Percentiles rank a stretch among this genome's conserved stretches.
Conservation (phyloP, 2,888 invertebrate genomes). For the Elgonia sp. region DNA sequence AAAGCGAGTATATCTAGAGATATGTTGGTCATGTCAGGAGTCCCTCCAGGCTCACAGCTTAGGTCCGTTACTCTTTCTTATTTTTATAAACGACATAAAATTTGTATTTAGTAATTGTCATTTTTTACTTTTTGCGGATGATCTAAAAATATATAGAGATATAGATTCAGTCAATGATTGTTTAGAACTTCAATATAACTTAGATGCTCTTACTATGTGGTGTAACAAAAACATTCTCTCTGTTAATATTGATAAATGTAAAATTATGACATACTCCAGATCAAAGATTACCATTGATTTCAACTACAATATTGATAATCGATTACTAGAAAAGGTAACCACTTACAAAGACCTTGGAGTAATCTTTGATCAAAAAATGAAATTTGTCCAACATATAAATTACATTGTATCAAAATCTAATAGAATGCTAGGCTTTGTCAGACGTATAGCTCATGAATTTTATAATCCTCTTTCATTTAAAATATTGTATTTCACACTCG, state of each 20-base stretch:
- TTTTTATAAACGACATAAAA: constrained; percentile 26
- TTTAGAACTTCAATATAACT: neutral
- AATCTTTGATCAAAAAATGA: neutral
- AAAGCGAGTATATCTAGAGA: neutral
- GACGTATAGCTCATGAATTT: neutral
- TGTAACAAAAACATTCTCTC: neutral
- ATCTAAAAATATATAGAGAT: neutral
- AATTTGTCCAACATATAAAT: neutral
- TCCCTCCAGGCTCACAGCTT: constrained; percentile 23
- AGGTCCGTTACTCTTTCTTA: constrained; percentile 15
- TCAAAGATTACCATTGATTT: neutral
- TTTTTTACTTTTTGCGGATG: constrained; percentile 17
- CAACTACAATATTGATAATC: neutral
- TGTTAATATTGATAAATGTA: constrained; percentile 2
- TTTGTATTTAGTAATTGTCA: neutral
- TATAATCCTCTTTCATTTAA: neutral
- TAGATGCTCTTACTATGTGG: neutral
- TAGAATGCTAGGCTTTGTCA: constrained; percentile 1
- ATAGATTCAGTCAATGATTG: neutral
- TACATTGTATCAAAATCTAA: neutral
- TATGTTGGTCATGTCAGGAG: constrained; percentile 5
- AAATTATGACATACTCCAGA: neutral
- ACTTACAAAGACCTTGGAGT: neutral
- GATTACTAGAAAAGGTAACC: neutral
- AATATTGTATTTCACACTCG: neutral